Percentiles rank a stretch among this genome's conserved stretches.
Conservation (phyloP, 2,113 vertebrate genomes). For the Eidolon helvum region DNA sequence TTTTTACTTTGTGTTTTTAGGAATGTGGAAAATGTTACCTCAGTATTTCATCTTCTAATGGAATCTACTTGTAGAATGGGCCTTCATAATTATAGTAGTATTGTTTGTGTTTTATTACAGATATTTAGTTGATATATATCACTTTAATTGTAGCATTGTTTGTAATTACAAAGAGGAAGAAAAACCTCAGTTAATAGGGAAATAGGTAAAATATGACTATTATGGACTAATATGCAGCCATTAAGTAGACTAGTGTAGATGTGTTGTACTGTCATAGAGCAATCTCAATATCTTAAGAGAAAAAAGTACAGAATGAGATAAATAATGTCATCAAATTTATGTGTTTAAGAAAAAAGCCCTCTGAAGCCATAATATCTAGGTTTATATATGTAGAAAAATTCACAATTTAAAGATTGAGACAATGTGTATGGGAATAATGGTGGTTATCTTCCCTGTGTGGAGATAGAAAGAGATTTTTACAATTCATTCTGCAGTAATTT, state of each 20-base stretch:
- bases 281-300: not conserved
- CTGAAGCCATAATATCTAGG: not conserved
- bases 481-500: slow-evolving; percentile 9
- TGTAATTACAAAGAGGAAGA: not conserved
- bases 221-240: not conserved
- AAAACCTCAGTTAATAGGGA: not conserved
- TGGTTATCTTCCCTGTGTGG: not conserved
- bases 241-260: not conserved
- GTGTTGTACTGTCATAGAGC: not conserved
- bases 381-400: not conserved
- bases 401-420: not conserved
- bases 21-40: not conserved
- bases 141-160: not conserved
- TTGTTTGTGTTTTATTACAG: not conserved
- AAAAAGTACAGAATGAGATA: not conserved
- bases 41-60: not conserved
- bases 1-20: slow-evolving; percentile 17
- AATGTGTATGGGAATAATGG: not conserved
- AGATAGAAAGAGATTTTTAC: not conserved
- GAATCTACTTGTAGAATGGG: not conserved
- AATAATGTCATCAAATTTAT: not conserved
- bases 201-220: not conserved
- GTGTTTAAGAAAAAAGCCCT: not conserved
- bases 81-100: not conserved
- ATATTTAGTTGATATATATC: not conserved